These are phyloP conservation scores for Erebia palarica DNA, from an alignment of 2,888 invertebrate genomes.

Conservation along the genomic window DNA sequence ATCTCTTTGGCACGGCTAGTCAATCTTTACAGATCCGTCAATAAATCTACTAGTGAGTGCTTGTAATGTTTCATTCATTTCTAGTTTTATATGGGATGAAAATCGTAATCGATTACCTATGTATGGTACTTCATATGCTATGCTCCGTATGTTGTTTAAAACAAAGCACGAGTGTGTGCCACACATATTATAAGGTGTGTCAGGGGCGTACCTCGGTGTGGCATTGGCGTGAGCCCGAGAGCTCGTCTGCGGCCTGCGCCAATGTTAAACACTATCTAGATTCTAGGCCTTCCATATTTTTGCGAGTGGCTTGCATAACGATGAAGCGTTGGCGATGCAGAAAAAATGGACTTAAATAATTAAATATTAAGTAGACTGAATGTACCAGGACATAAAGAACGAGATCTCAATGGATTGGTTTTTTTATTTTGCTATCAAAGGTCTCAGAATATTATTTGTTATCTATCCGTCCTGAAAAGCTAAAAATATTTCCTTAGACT, in stretches of 20 bases:
- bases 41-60: background rate
- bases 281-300: slow-evolving; percentile 18
- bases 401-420: too few relatives aligned
- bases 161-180: slow-evolving; percentile 36
- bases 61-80: background rate
- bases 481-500: too few relatives aligned
- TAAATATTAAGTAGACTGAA: too few relatives aligned
- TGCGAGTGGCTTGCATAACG: slow-evolving; percentile 40
- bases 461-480: too few relatives aligned
- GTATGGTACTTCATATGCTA: background rate
- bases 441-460: too few relatives aligned
- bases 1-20: background rate
- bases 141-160: slow-evolving; percentile 23
- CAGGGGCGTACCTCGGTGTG: slow-evolving; percentile 42
- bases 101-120: slow-evolving; percentile 3
- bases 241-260: slow-evolving; percentile 40
- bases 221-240: slow-evolving; percentile 45
- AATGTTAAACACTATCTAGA: slow-evolving; percentile 36
- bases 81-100: slow-evolving; percentile 11
- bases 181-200: slow-evolving; percentile 40
- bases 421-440: too few relatives aligned
- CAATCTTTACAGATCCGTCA: background rate
- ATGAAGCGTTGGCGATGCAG: slow-evolving; percentile 28
- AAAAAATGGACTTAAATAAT: too few relatives aligned
- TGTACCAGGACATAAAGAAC: too few relatives aligned